Percentiles rank a stretch among this genome's conserved stretches.
Conservation (phyloP, 2,797 vertebrate genomes). For the Columba guinea region DNA sequence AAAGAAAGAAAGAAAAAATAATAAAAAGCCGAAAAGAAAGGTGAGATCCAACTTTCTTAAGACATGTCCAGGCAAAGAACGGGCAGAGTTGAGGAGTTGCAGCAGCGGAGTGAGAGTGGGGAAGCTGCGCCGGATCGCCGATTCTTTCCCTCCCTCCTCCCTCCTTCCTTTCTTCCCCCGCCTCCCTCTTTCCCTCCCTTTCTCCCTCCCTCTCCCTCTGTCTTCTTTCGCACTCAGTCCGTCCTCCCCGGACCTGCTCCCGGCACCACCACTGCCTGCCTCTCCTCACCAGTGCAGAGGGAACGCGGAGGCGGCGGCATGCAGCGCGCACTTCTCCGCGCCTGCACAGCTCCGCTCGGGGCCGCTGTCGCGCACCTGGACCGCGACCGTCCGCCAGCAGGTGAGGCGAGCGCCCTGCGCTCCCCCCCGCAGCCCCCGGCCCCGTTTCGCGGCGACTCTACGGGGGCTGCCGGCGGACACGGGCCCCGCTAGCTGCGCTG, state of each 20-base stretch:
- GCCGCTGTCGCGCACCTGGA: neutral
- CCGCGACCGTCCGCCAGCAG: neutral
- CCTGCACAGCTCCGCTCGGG: neutral
- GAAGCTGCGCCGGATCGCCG: slow-evolving; percentile 19
- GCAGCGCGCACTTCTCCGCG: neutral
- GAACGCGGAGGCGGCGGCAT: neutral
- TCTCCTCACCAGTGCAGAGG: neutral
- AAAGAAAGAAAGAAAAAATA: neutral
- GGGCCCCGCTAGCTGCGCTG: neutral
- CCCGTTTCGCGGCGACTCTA: too few relatives aligned
- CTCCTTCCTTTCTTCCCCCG: neutral
- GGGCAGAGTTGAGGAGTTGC: slow-evolving; percentile 63
- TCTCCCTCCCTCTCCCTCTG: neutral
- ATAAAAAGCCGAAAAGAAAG: neutral
- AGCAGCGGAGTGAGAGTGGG: neutral
- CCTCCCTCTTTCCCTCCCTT: slow-evolving; percentile 25
- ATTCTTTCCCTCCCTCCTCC: slow-evolving; percentile 10
- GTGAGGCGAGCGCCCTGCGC: neutral
- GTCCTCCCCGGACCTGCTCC: slow-evolving; percentile 43
- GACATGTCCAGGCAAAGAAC: slow-evolving; percentile 74
- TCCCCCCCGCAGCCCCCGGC: neutral
- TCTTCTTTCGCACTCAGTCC: slow-evolving; percentile 27
- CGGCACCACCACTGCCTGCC: slow-evolving; percentile 47
- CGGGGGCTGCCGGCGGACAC: neutral
- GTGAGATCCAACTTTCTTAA: slow-evolving; percentile 71